Conservation (phyloP, 2,888 invertebrate genomes). For the Halocaridina rubra region DNA sequence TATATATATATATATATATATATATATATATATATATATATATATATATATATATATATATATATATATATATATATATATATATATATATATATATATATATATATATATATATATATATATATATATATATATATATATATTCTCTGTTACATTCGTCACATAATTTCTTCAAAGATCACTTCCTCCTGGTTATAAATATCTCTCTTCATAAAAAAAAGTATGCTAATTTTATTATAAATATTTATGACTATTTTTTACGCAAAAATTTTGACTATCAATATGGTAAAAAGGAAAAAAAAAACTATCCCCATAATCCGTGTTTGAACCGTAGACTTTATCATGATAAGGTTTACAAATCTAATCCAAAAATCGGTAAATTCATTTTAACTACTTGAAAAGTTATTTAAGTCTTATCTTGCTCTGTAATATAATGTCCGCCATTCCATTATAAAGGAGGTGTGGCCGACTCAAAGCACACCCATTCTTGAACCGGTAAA, state of each 20-base stretch:
- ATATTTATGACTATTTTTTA: background rate
- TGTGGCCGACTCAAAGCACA: no score
- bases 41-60: background rate
- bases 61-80: background rate
- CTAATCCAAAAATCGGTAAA: no score
- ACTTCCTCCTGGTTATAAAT: background rate
- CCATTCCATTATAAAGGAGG: no score
- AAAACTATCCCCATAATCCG: no score
- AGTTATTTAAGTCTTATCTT: no score
- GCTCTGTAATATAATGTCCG: no score
- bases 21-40: background rate
- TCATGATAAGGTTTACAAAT: no score
- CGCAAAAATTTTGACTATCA: background rate
- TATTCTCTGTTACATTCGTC: background rate
- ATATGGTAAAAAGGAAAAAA: background rate
- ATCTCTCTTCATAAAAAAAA: no score
- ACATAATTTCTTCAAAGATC: background rate
- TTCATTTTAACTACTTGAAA: no score
- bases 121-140: background rate
- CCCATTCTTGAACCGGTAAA: no score
- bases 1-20: background rate
- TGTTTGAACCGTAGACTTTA: no score
- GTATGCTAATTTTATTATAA: no score
- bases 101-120: slow-evolving; percentile 27
- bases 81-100: background rate